Base-by-base conservation (phyloP, 1,140 invertebrate species). In the Ericerus pela region DNA sequence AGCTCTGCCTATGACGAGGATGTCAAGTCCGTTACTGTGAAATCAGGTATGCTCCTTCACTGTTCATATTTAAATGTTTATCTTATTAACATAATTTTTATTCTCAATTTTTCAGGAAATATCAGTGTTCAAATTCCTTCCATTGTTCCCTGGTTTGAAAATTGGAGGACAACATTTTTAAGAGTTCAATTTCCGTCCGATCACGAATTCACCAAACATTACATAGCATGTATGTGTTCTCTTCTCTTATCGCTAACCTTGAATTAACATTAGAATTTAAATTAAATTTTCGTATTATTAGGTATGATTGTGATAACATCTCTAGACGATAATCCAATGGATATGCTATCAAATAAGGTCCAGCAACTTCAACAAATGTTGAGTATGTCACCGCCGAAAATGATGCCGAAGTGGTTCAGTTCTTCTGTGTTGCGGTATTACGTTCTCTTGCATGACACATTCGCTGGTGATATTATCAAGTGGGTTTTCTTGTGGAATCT, bases 121-220 rank as follows among this genome's bases (percentile, higher is more conserved):
- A 55, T 54, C 22, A 24, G 10, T 8, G 28, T 54, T 12, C 29
- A 54, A 20, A 22, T 54, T 16, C 85, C 85, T 61, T 75, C 76
- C 22, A 74, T 79, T 2, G 84, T 88, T 28, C 86, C 90, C n/a
- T 97, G 93, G 93, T 96, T 88, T 74, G 91, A 96, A 68, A 76
- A 82, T n/a, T 97, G 91, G 87, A 76, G 91, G 65, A 87, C 94
- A 64, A 85, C 81, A 26, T 96, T 95, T 70, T 74, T 95, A 18
- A 82, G 83, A 65, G 82, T 92, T 1, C 82, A 91, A 67, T 89
- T 84, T 66, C 85, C 88, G 33, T 88, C 87, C 14, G 91, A 96
- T 65, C 91, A 96, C 75, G 93, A 97, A 72, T 96, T 92, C 66
- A 86, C 88, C 0, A 88, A 88, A 65, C 90, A 96, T 72, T 88